Evolutionary conservation across 1,140 invertebrate species (phyloP).

Genomic region (Drosophila nigromelanica): DNA sequence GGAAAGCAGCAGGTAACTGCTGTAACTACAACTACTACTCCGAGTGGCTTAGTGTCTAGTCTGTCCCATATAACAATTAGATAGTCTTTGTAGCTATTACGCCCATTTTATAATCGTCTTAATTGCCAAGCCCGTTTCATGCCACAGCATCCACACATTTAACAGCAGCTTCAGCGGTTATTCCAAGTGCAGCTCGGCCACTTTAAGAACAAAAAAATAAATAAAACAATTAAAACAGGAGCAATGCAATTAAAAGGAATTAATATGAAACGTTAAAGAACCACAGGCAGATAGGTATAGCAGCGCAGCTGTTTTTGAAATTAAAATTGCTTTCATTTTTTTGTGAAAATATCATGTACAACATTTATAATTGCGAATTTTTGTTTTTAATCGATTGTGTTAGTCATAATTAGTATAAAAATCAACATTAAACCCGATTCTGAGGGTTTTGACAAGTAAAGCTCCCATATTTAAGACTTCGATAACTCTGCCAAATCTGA

Average conservation of each 20-base stretch:
- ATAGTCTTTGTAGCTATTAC: constrained; percentile 54
- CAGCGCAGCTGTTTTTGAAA: constrained; percentile 37
- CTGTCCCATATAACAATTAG: constrained; percentile 41
- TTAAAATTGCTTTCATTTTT: too few relatives aligned
- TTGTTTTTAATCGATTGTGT: too few relatives aligned
- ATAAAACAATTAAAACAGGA: neutral
- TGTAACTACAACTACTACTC: constrained; percentile 12
- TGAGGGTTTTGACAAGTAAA: too few relatives aligned
- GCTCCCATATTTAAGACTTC: too few relatives aligned
- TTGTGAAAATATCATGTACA: too few relatives aligned
- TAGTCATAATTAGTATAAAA: too few relatives aligned
- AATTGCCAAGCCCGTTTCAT: constrained; percentile 33
- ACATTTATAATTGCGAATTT: too few relatives aligned
- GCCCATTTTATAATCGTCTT: constrained; percentile 12
- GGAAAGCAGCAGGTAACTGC: constrained; percentile 26
- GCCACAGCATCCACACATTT: constrained; percentile 24
- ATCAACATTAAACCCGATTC: too few relatives aligned
- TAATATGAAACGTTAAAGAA: constrained; percentile 20
- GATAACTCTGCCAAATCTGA: too few relatives aligned
- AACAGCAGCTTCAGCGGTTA: constrained; percentile 16
- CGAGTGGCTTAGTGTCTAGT: constrained; percentile 10
- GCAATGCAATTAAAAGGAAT: constrained; percentile 22
- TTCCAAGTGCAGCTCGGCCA: constrained; percentile 23
- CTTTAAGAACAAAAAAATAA: constrained; percentile 1
- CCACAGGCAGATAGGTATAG: neutral